Conservation (phyloP, 2,113 vertebrate genomes). For the Pao palembangensis region DNA sequence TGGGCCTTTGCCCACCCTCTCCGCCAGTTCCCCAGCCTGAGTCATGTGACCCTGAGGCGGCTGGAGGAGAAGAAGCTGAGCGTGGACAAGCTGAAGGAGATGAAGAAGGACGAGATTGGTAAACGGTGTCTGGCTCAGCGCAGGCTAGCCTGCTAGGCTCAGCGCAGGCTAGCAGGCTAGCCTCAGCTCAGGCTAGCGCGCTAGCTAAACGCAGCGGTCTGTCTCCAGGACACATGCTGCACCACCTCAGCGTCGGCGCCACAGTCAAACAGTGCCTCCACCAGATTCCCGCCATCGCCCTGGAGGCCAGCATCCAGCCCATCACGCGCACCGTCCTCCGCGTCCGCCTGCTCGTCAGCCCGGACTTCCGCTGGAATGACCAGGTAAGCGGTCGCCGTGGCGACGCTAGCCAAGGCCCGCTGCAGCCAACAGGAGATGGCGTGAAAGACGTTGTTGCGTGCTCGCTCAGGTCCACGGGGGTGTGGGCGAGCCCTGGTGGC, state of each 20-base stretch:
- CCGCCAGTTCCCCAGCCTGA: conserved; percentile 87
- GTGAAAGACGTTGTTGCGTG: no score
- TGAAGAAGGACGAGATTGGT: conserved; percentile 99
- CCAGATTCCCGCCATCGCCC: conserved; percentile 89
- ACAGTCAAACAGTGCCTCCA: conserved; percentile 96
- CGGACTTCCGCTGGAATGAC: conserved; percentile 94
- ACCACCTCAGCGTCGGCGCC: conserved; percentile 93
- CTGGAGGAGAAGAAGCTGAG: conserved; percentile 92
- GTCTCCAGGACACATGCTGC: conserved; percentile 93
- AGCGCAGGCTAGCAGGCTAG: neutral
- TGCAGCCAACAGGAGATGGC: no score
- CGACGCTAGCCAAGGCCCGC: no score
- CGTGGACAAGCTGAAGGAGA: conserved; percentile 94
- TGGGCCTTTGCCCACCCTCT: conserved; percentile 93
- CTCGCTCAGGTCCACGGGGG: conserved; percentile 83
- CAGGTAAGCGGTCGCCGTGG: conserved; percentile 76
- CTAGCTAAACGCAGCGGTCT: neutral
- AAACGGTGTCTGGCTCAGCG: conserved; percentile 61
- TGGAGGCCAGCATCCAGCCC: conserved; percentile 95
- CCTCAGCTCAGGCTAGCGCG: no score
- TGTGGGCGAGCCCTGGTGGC: conserved; percentile 97
- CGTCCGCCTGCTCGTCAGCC: conserved; percentile 82
- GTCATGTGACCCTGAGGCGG: conserved; percentile 81
- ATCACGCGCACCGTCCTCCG: conserved; percentile 95
- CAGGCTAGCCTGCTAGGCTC: neutral